A percentile compares a stretch with the other conserved stretches of the same genome.
These are phyloP conservation scores for Alces alces DNA, from an alignment of 2,113 vertebrate genomes.

Conservation along the genomic window DNA sequence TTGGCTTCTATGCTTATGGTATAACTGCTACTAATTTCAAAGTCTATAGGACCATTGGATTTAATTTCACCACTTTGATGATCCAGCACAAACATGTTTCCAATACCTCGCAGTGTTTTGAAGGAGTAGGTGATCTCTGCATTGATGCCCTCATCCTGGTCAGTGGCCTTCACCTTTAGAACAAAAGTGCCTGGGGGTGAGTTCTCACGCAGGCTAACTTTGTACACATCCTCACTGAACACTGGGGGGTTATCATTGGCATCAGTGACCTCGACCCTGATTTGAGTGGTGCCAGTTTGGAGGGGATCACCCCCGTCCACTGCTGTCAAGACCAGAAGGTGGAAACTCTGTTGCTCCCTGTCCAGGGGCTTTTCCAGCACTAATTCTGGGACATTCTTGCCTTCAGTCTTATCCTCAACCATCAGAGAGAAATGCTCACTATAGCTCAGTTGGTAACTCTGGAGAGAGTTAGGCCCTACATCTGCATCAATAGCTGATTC, in stretches of 20 bases:
- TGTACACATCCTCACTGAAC: conserved; percentile 79
- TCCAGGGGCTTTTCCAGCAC: conserved; percentile 82
- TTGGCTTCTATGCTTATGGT: conserved; percentile 81
- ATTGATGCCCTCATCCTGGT: conserved; percentile 82
- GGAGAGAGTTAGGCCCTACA: conserved; percentile 78
- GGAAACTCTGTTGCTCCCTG: conserved; percentile 69
- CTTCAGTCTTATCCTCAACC: conserved; percentile 71
- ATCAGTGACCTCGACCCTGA: conserved; percentile 80
- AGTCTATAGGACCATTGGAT: conserved; percentile 79
- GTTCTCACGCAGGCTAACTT: conserved; percentile 78
- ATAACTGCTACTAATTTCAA: conserved; percentile 82
- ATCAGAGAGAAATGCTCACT: conserved; percentile 76
- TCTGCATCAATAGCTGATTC: conserved; percentile 75
- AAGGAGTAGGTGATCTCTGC: conserved; percentile 80
- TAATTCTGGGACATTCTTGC: conserved; percentile 73
- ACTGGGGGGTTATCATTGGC: conserved; percentile 84
- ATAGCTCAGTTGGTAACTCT: conserved; percentile 79
- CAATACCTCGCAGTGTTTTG: conserved; percentile 30
- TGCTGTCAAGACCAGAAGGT: conserved; percentile 79
- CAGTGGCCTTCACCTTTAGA: conserved; percentile 79
- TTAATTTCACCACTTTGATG: conserved; percentile 79
- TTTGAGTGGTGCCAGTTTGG: conserved; percentile 75
- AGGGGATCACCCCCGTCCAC: conserved; percentile 82
- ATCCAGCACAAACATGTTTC: conserved; percentile 75
- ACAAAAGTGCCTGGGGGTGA: conserved; percentile 70